These are phyloP conservation scores for Ammodytes marinus DNA, from an alignment of 2,113 vertebrate genomes.

Conservation along the genomic window DNA sequence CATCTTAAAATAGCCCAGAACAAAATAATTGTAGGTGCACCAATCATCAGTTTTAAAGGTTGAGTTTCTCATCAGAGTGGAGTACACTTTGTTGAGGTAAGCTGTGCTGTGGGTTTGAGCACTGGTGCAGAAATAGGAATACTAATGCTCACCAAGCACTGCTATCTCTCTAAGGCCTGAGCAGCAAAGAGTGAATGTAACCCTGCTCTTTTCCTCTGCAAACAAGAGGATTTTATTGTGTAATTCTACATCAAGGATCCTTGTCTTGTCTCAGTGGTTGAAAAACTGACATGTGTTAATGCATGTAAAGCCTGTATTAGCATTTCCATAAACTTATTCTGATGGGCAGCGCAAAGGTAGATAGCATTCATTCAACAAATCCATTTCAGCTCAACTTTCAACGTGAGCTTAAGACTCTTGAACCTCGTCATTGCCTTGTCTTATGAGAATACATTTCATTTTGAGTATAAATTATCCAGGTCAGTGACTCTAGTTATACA, in stretches of 20 bases:
- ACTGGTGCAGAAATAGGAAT: conserved; percentile 55
- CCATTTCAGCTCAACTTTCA: conserved; percentile 1
- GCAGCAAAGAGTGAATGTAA: conserved; percentile 60
- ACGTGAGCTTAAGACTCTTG: neutral
- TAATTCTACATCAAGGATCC: conserved; percentile 63
- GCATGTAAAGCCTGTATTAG: conserved; percentile 56
- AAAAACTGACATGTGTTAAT: conserved; percentile 55
- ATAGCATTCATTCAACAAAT: conserved; percentile 43
- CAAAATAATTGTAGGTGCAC: neutral
- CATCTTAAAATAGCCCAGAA: neutral
- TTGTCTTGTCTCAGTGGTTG: conserved; percentile 38
- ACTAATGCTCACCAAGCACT: conserved; percentile 47
- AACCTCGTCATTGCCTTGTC: neutral
- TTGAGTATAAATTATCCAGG: neutral
- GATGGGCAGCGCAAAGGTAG: conserved; percentile 20
- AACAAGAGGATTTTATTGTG: conserved; percentile 64
- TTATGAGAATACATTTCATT: neutral
- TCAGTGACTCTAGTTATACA: neutral
- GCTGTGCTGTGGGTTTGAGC: conserved; percentile 28
- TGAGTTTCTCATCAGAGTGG: neutral
- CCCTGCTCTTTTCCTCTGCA: conserved; percentile 24
- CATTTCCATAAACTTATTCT: conserved; percentile 37
- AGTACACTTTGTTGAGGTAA: conserved; percentile 27
- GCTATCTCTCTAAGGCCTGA: conserved; percentile 47
- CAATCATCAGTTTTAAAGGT: conserved; percentile 1